Base-by-base conservation (phyloP, 2,113 vertebrate species). In the Aramus guarauna region DNA sequence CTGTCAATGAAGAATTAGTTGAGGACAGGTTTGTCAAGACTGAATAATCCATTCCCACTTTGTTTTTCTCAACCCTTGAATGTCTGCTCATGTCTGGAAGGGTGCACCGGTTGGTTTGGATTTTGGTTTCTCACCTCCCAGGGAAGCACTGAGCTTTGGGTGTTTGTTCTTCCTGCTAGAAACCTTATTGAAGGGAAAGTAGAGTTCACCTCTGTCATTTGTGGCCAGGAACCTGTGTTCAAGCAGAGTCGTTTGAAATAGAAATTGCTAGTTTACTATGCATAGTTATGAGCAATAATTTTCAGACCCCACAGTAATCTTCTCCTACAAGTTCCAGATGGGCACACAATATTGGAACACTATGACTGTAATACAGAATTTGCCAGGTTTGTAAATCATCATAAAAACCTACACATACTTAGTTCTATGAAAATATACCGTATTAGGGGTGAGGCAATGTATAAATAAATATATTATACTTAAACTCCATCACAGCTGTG, bases 231-330 rank as follows among this genome's bases (percentile, higher is more conserved):
- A 56, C 50, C 75, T 56, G 15, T 41, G 39, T 81, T 72, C 60
- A 75, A 67, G 17, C 18, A 59, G 56, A 91, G 84, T 85, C 2
- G 37, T 67, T 84, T 77, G 50, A 88, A 94, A 95, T 39, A 94
- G 67, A 85, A 94, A 85, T 76, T 88, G 10, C 19, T 88, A 37
- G 12, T 72, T 85, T 53, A 58, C 9, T 59, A 76, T 90, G 41
- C 37, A 59, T 45, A 85, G 53, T 64, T 96, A 93, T 41, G 23
- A 83, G 37, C 26, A 95, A 76, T 60, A 90, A 72, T 94, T 97
- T 96, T 76, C 66, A 67, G 52, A 36, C 4, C 7, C 23, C 30
- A 63, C 12, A 32, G 41, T 87, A 87, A 91, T 90, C 45, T 93
- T 87, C 64, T 95, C n/a, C 27, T 82, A 26, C 19, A 37, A 78